Percentiles rank a stretch among this genome's conserved stretches.
phyloP scores from a whole-genome alignment of 1,140 invertebrate genomes.

The Formica exsecta region DNA sequence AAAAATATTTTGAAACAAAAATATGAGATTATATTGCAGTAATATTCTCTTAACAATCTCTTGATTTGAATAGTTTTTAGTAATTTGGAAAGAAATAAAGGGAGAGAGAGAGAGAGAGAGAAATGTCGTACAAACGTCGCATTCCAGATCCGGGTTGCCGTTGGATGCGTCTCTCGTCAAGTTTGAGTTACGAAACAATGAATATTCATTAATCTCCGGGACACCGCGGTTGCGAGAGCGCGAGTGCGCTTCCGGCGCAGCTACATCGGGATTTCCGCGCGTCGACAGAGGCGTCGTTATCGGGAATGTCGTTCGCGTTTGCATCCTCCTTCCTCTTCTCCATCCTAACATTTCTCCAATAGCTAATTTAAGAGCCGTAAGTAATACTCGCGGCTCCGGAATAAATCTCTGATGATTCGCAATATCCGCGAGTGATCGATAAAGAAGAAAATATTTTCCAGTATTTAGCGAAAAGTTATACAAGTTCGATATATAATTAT shows the following conservation, averaged over 20 bases:
- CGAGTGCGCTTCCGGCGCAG: conserved; percentile 59
- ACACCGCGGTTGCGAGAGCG: conserved; percentile 66
- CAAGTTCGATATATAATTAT: not conserved
- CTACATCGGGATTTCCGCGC: conserved; percentile 60
- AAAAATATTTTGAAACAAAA: not conserved
- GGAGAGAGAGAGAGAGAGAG: conserved; percentile 19
- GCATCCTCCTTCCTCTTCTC: conserved; percentile 35
- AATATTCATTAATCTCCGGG: conserved; percentile 84
- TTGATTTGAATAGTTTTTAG: not conserved
- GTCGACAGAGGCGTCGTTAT: conserved; percentile 57
- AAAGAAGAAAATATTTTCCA: conserved; percentile 4
- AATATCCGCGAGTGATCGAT: conserved; percentile 20
- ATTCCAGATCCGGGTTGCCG: conserved; percentile 48
- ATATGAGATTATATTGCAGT: not conserved
- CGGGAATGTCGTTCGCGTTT: conserved; percentile 57
- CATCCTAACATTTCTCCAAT: conserved; percentile 33
- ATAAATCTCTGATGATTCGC: conserved; percentile 48
- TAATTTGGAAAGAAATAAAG: conserved; percentile 3
- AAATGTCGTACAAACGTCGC: conserved; percentile 42
- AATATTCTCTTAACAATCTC: not conserved
- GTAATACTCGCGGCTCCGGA: conserved; percentile 24
- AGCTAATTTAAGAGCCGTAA: conserved; percentile 56
- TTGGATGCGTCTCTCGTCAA: conserved; percentile 78
- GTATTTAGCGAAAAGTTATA: conserved; percentile 18
- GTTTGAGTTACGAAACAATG: conserved; percentile 82